A percentile compares a stretch with the other conserved stretches of the same genome.
Evolutionary conservation across 2,113 vertebrate species (phyloP).

Genomic region (Suncus etruscus): DNA sequence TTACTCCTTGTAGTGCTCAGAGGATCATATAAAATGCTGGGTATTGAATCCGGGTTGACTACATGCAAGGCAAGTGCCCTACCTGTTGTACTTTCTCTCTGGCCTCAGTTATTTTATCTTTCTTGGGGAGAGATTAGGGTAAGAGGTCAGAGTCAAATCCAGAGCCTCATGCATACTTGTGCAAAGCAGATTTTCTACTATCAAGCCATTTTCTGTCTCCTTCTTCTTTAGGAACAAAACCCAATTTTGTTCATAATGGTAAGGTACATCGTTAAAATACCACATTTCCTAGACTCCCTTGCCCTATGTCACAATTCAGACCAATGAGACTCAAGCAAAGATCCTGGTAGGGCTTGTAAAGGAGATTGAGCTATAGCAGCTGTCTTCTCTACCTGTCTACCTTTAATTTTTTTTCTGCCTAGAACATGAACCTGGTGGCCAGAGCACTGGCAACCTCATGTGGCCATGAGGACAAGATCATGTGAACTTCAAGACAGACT

Average conservation of each 20-base stretch:
- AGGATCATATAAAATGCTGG: no score
- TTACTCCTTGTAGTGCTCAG: no score
- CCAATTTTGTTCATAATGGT: background rate
- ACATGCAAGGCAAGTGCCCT: no score
- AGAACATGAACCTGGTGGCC: background rate
- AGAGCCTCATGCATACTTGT: no score
- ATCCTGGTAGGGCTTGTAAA: background rate
- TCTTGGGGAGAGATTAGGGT: no score
- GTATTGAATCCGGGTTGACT: no score
- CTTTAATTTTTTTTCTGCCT: background rate
- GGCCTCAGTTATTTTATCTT: no score
- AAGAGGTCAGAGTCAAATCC: no score
- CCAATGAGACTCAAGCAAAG: background rate
- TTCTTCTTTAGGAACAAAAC: constrained; percentile 7
- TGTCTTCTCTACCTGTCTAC: background rate
- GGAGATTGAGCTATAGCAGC: background rate
- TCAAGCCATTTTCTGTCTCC: no score
- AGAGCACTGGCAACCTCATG: background rate
- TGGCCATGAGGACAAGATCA: background rate
- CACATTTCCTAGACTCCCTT: background rate
- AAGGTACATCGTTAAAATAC: background rate
- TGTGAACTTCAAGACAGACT: background rate
- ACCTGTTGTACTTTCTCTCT: no score
- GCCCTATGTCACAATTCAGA: background rate
- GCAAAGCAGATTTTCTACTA: background rate